Base-by-base conservation (phyloP, 2,797 vertebrate species). In the Liparis tanakae region DNA sequence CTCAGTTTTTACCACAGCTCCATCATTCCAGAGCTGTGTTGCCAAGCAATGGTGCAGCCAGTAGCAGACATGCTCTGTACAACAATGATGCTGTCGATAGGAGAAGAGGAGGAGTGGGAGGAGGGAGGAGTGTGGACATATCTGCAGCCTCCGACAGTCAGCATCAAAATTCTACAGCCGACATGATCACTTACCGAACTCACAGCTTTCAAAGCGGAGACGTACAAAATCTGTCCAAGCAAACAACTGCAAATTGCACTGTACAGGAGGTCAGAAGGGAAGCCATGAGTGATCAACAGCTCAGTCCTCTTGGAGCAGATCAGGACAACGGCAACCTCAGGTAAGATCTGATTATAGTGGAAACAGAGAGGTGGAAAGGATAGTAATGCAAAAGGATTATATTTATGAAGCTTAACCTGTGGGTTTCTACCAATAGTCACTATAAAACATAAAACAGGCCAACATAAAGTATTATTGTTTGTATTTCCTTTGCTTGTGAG, bases 41-140 rank as follows among this genome's bases (percentile, higher is more conserved):
- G 93, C 94, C 89, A 84, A 84, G 93, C 92, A 92, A 94, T 91
- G 86, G 83, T 39, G 85, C 85, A 84, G 58, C 84, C 77, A 79
- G 83, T 43, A 91, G 82, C 86, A 87, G 72, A 86, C 84, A 72
- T 58, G 76, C 82, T 79, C 78, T 39, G 70, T 69, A 67, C 81
- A 83, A 75, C 67, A 85, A 76, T 30, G 88, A 88, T 70, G 82
- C 86, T 80, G 73, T 72, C 63, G 82, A 88, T 56, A 79, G 72
- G 59, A 75, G 76, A 78, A 76, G 72, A 79, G 83, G 62, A 83
- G 83, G 68, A 83, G 83, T 83, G 80, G 85, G 85, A 87, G 88
- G 87, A 85, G 80, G 76, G 71, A 85, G 64, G 57, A 84, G 75
- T 39, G 68, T 66, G 68, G 82, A 80, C 71, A 76, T 64, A 76